Percentiles rank a stretch among this genome's conserved stretches.
These are phyloP conservation scores for Fregata magnificens DNA, from an alignment of 2,113 vertebrate species.

Conservation along the genomic window DNA sequence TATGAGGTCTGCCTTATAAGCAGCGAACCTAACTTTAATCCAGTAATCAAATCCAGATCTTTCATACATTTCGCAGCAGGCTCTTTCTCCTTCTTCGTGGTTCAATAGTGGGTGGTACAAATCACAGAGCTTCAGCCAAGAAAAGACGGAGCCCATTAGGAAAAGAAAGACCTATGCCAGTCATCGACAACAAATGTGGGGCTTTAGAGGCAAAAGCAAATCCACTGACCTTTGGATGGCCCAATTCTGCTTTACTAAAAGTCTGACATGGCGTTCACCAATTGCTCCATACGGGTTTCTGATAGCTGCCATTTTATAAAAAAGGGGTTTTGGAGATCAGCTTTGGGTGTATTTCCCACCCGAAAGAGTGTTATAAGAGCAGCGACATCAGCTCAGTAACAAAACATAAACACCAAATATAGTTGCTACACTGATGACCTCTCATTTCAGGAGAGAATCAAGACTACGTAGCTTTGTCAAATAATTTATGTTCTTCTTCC, in stretches of 20 bases:
- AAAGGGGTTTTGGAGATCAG: not conserved
- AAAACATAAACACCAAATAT: not conserved
- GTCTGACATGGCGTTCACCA: not conserved
- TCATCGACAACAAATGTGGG: not conserved
- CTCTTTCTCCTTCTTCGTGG: not conserved
- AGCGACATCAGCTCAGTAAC: not conserved
- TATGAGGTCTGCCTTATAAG: not conserved
- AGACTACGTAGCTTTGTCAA: not conserved
- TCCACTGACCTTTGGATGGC: not conserved
- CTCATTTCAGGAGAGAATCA: not conserved
- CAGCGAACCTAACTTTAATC: not conserved
- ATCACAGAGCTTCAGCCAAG: not conserved
- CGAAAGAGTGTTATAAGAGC: not conserved
- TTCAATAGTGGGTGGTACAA: not conserved
- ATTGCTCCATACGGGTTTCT: not conserved
- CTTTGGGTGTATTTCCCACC: not conserved
- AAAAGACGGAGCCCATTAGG: not conserved
- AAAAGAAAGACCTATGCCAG: not conserved
- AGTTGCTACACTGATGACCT: not conserved
- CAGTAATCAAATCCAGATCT: slow-evolving; percentile 17
- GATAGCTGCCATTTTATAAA: not conserved
- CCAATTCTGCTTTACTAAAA: not conserved
- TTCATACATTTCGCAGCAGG: not conserved
- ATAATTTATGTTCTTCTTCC: not conserved
- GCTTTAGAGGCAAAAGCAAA: not conserved